Evolutionary conservation across 1,140 invertebrate species (phyloP).

Genomic region (Lucilia sericata): DNA sequence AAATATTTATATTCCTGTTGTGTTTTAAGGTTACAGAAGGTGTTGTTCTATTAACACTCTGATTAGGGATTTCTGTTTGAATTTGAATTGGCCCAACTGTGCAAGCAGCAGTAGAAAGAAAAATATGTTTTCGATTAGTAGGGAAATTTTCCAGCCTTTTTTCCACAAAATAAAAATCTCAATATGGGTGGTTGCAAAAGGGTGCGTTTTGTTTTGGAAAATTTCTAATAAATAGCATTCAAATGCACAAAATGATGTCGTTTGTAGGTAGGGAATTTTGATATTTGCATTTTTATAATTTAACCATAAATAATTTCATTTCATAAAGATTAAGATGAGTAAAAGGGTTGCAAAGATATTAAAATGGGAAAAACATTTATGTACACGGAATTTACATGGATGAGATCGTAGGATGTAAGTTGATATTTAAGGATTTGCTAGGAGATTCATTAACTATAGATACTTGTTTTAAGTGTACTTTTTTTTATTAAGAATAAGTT

Average conservation of each 20-base stretch:
- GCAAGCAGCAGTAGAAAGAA: neutral
- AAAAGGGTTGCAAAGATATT: neutral
- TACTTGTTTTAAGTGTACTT: no score
- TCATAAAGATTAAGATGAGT: neutral
- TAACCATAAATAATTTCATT: constrained; percentile 18
- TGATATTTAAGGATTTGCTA: no score
- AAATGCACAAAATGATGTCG: neutral
- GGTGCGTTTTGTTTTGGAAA: constrained; percentile 10
- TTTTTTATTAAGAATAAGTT: no score
- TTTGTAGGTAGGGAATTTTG: neutral
- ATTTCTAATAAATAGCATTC: neutral
- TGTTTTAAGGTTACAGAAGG: constrained; percentile 5
- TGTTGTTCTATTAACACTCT: constrained; percentile 29
- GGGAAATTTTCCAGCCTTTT: constrained; percentile 22
- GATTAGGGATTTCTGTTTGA: constrained; percentile 26
- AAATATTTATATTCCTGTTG: constrained; percentile 3
- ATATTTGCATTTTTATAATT: constrained; percentile 7
- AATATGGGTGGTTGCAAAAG: constrained; percentile 24
- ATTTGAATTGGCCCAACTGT: constrained; percentile 13
- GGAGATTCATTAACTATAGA: no score
- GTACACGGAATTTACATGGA: no score
- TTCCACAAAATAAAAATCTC: neutral
- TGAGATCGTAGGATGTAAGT: no score
- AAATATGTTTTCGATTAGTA: constrained; percentile 29
- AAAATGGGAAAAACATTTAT: no score